Evolutionary conservation across 2,113 vertebrate species (phyloP).

Genomic region (Ptilorrhoa leucosticta): DNA sequence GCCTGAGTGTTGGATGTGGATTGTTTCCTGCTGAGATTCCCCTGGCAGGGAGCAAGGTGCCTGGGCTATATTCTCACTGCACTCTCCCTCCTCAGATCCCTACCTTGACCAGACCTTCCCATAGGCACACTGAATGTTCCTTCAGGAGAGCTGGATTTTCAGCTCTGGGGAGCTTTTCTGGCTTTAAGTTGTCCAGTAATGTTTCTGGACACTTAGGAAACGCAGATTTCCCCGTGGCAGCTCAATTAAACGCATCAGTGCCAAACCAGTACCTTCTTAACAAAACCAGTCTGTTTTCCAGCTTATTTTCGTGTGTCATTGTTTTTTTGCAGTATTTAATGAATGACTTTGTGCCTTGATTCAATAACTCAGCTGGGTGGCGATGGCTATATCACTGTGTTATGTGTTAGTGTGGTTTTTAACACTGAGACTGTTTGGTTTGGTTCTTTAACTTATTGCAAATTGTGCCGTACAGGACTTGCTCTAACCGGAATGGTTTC

Average conservation of each 20-base stretch:
- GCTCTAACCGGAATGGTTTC: background rate
- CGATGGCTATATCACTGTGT: slow-evolving; percentile 15
- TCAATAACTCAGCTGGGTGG: slow-evolving; percentile 11
- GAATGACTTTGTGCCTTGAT: slow-evolving; percentile 71
- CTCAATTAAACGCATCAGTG: slow-evolving; percentile 9
- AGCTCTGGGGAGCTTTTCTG: background rate
- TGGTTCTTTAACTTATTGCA: slow-evolving; percentile 59
- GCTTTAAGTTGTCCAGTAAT: background rate
- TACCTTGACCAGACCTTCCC: background rate
- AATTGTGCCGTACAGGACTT: background rate
- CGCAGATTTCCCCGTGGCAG: background rate
- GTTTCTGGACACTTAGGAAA: background rate
- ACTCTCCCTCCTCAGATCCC: background rate
- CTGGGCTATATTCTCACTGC: fast-evolving
- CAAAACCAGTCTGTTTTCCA: background rate
- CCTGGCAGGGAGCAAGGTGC: background rate
- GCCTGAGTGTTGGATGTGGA: fast-evolving
- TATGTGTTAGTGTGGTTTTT: background rate
- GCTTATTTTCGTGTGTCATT: slow-evolving; percentile 17
- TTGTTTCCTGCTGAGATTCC: background rate
- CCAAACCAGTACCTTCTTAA: slow-evolving; percentile 51
- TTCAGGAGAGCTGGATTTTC: background rate
- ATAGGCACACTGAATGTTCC: background rate
- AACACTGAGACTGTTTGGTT: slow-evolving; percentile 16
- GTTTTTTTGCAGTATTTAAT: background rate